Base-by-base conservation (phyloP, 2,797 vertebrate genomes). In the Scolopax bukidnonensis region DNA sequence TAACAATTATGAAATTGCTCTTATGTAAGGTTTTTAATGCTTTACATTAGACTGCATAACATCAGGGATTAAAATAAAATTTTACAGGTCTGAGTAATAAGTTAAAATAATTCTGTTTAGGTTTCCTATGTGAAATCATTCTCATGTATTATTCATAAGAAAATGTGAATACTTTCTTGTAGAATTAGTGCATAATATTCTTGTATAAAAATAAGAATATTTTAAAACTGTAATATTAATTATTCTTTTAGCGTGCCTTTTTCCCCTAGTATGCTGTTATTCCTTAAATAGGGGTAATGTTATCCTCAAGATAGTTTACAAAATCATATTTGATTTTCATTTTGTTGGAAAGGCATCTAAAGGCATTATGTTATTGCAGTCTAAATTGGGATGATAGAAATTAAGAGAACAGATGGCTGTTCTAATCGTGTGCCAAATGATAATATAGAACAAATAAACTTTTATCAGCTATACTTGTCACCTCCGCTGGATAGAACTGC, bases 391-490 rank as follows among this genome's bases (percentile, higher is more conserved):
- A 80, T 97, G 96, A 96, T 93, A 38, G 67, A 81, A 96, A 97
- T 95, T 91, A 96, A 51, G 85, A 87, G 96, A 95, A 96, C 96
- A 97, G 96, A 98, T 96, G 97, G 95, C 73, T 95, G 75, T 73
- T 94, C 77, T 96, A 95, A 95, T 95, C 32, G 6, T 89, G 92
- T 74, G 92, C 93, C 92, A 96, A 95, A 93, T 84, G 94, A 59
- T 75, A 87, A 87, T 16, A 50, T 0, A 81, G 75, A 87, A 92
- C 77, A 95, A 83, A 77, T 80, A 91, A 97, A 90, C 84, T 91
- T 92, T n/a, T 63, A 48, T 93, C 94, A 92, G 93, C 76, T 90
- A 63, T 70, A 89, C 79, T 95, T 71, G 84, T 87, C 91, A 79
- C 87, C 90, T 89, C 65, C 5, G 3, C 59, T 47, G 48, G 70